Base-by-base conservation (phyloP, 2,113 vertebrate species). In the Aphyosemion australe region DNA sequence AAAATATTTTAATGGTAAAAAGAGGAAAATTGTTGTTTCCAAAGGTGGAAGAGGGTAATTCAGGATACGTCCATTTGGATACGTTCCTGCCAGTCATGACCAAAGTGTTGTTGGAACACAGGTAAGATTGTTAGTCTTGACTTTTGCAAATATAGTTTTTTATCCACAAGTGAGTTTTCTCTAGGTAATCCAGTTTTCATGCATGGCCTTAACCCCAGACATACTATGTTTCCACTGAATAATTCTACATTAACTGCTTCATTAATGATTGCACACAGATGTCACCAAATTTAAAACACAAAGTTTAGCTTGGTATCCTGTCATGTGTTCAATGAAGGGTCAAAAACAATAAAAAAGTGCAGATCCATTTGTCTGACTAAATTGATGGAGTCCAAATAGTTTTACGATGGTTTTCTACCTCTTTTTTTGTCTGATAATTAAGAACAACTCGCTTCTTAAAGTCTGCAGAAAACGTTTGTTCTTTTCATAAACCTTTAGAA, bases 61-160 rank as follows among this genome's bases (percentile, higher is more conserved):
- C 92, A 5, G 95, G 94, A 48, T 94, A 90, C 15, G 68, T 98
- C 79, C 88, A 90, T 72, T 90, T 93, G 66, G 94, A 97, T 80
- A 95, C 90, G 67, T 98, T 99, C 88, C 94, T 98, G 63, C 95
- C 95, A 16, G 91, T 89, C 72, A 97, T 98, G 95, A 95, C 93
- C 43, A 87, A 90, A 87, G 86, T 93, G 45, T 79, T 99, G 20
- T 55, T 94, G 13, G 87, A 97, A 68, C 89, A 81, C 88, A 96
- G 88, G 97, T 98, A 68, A 76, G 72, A 64, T 32, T 26, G 26
- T 26, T 26, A 26, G 26, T 26, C 26, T 26, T 26, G 26, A 26
- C 26, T 26, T 26, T 26, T 26, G 26, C 26, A 26, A 26, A 26
- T 26, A 26, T 26, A 26, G 3, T 4, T 26, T 26, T 26, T 26